Evolutionary conservation across 2,888 invertebrate genomes (phyloP).

Genomic region (Altica lythri): DNA sequence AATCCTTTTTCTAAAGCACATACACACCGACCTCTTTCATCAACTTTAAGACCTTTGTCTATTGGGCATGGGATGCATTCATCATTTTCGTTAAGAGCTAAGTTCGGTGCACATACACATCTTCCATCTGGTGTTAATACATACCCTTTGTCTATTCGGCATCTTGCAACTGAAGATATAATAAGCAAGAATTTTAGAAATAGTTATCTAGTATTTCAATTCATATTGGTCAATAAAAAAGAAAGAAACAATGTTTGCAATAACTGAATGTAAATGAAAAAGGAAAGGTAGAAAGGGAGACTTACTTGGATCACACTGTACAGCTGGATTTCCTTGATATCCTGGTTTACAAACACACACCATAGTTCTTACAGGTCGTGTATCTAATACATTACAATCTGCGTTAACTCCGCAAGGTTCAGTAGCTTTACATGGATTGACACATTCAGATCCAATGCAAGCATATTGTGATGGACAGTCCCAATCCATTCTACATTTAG

Average conservation of each 20-base stretch:
- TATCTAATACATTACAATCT: slow-evolving; percentile 77
- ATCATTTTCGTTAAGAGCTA: slow-evolving; percentile 75
- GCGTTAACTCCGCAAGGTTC: slow-evolving; percentile 83
- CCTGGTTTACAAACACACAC: slow-evolving; percentile 86
- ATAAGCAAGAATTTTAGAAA: no score
- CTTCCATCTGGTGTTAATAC: slow-evolving; percentile 67
- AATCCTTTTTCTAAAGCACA: slow-evolving; percentile 81
- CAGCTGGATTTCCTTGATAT: slow-evolving; percentile 84
- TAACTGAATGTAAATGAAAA: no score
- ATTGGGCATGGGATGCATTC: slow-evolving; percentile 76
- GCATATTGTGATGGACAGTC: slow-evolving; percentile 85
- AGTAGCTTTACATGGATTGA: slow-evolving; percentile 80
- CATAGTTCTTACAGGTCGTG: slow-evolving; percentile 84
- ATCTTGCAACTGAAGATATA: slow-evolving; percentile 61
- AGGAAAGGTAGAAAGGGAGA: no score
- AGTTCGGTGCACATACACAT: slow-evolving; percentile 77
- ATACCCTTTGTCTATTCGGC: slow-evolving; percentile 71
- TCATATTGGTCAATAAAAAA: no score
- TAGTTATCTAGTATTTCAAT: no score
- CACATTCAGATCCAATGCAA: slow-evolving; percentile 80
- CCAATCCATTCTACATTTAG: slow-evolving; percentile 74
- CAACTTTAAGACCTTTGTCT: slow-evolving; percentile 75
- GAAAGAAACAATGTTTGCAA: no score
- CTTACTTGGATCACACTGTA: slow-evolving; percentile 81
- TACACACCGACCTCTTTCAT: slow-evolving; percentile 78